These are phyloP conservation scores for Sminthurides aquaticus DNA, from an alignment of 2,888 invertebrate genomes.

Conservation along the genomic window DNA sequence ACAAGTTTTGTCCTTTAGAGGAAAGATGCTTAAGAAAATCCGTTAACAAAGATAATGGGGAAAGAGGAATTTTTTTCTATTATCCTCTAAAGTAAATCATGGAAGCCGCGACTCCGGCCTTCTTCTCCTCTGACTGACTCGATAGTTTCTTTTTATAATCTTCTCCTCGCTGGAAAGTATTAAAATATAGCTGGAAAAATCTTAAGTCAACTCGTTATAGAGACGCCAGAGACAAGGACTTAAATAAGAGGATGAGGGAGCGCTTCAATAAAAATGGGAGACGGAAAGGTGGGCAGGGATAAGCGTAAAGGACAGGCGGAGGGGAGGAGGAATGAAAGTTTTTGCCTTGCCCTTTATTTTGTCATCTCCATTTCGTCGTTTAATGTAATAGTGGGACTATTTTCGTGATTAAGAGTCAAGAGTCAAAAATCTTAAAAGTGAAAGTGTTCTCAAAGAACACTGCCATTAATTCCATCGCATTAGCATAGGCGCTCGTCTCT, in stretches of 20 bases:
- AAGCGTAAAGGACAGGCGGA: not conserved
- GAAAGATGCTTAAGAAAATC: too few relatives aligned
- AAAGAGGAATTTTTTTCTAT: too few relatives aligned
- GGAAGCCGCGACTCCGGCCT: too few relatives aligned
- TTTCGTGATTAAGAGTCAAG: conserved; percentile 40
- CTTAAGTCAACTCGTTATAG: too few relatives aligned
- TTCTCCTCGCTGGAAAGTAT: too few relatives aligned
- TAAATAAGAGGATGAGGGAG: not conserved
- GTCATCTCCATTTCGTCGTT: not conserved
- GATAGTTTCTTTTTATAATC: too few relatives aligned
- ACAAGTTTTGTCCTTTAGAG: not conserved
- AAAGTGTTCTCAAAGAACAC: conserved; percentile 24
- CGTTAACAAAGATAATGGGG: too few relatives aligned
- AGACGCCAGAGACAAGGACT: too few relatives aligned
- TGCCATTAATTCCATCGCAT: conserved; percentile 36
- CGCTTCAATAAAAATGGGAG: not conserved
- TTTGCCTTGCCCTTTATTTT: not conserved
- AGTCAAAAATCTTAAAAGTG: conserved; percentile 22
- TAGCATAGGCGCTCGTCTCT: conserved; percentile 30
- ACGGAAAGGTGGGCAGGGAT: not conserved
- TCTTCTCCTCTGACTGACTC: too few relatives aligned
- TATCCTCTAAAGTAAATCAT: too few relatives aligned
- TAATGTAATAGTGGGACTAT: conserved; percentile 19
- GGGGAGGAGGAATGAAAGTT: not conserved
- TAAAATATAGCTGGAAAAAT: too few relatives aligned